Conservation (phyloP, 2,797 vertebrate genomes). For the Rhinatrema bivittatum region DNA sequence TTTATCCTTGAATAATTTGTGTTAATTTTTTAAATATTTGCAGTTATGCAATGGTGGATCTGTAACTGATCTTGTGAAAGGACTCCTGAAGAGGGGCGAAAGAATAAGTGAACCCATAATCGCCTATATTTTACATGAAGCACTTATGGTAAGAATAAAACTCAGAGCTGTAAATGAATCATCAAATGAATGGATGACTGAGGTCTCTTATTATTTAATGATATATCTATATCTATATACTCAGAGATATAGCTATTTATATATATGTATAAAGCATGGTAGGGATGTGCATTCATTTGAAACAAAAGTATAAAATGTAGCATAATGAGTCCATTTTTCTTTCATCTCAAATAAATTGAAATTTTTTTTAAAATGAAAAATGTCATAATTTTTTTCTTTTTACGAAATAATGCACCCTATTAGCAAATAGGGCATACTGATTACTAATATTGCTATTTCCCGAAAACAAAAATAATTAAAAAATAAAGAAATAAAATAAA, state of each 20-base stretch:
- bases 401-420: no score
- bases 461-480: no score
- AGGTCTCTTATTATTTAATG: not conserved
- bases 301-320: no score
- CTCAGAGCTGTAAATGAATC: not conserved
- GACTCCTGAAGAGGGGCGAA: constrained; percentile 85
- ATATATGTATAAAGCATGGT: constrained; percentile 4
- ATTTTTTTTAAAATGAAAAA: no score
- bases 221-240: not conserved
- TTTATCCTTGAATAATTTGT: no score
- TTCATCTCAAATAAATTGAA: no score
- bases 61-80: constrained; percentile 92
- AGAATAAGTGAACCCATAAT: constrained; percentile 85
- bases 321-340: not conserved
- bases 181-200: not conserved
- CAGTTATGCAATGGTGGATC: constrained; percentile 93
- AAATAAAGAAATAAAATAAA: no score
- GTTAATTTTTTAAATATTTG: no score
- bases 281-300: no score
- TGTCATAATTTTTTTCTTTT: no score
- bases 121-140: constrained; percentile 86
- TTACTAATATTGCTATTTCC: no score
- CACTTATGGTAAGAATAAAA: constrained; percentile 80
- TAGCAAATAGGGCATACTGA: no score
- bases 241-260: not conserved